Conservation (phyloP, 2,888 invertebrate species). For the Cerceris ruficornis region DNA sequence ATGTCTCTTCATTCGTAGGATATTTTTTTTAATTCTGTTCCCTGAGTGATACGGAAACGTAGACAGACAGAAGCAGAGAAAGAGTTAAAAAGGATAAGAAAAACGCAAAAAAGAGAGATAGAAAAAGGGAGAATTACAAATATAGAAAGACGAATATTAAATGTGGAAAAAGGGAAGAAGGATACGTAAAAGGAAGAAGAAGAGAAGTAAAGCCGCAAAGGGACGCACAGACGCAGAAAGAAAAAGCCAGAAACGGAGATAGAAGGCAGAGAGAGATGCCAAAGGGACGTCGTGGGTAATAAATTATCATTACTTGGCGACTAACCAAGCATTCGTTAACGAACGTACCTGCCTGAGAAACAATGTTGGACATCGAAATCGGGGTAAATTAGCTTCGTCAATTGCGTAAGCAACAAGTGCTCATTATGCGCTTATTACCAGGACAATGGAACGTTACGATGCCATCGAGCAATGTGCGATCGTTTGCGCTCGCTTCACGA, state of each 20-base stretch:
- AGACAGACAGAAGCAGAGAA: no score
- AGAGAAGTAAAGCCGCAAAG: no score
- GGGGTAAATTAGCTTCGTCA: constrained; percentile 45
- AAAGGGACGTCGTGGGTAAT: constrained; percentile 36
- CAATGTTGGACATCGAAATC: constrained; percentile 38
- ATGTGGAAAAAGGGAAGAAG: no score
- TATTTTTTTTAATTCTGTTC: no score
- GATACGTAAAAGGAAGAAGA: no score
- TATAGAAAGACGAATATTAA: no score
- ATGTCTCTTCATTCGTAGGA: no score
- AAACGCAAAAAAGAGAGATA: no score
- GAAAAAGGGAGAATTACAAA: no score
- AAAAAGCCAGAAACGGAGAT: neutral
- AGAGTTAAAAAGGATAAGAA: no score
- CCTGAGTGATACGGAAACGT: no score
- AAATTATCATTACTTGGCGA: constrained; percentile 50
- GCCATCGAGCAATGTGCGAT: neutral
- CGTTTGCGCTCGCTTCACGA: neutral
- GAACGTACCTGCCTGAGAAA: constrained; percentile 41
- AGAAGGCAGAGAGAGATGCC: neutral
- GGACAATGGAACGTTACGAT: constrained; percentile 10
- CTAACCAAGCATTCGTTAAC: constrained; percentile 49
- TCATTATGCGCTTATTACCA: constrained; percentile 52
- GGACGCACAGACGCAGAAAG: no score
- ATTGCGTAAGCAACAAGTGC: constrained; percentile 65